phyloP scores from a whole-genome alignment of 2,113 vertebrate genomes.

The Amphiprion ocellaris region DNA sequence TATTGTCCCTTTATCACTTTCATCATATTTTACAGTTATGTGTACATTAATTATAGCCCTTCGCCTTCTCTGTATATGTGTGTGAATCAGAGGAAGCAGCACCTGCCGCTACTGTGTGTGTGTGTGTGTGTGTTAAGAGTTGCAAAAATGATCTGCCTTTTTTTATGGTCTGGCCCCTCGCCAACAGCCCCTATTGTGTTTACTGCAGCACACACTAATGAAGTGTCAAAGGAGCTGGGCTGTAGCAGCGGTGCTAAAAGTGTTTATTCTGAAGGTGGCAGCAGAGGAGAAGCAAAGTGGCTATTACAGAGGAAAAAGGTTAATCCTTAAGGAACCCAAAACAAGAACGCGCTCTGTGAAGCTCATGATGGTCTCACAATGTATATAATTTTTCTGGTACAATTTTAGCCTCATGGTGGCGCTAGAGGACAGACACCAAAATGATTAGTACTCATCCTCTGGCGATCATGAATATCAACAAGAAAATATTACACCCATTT shows the following conservation, averaged over 20 bases:
- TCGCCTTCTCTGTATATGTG: not conserved
- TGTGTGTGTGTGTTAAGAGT: not conserved
- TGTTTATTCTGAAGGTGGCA: not conserved
- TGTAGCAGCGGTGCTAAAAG: not conserved
- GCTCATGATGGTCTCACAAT: no score
- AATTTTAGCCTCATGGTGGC: no score
- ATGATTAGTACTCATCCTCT: no score
- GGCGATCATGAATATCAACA: no score
- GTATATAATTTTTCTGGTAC: no score
- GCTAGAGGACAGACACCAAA: no score
- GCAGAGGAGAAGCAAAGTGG: not conserved
- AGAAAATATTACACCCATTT: no score
- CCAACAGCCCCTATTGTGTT: not conserved
- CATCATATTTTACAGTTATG: constrained; percentile 11
- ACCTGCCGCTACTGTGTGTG: no score
- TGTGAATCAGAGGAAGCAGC: not conserved
- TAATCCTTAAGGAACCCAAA: not conserved
- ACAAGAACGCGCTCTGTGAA: no score
- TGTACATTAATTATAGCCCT: not conserved
- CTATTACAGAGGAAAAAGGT: not conserved
- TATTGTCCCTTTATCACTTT: constrained; percentile 6
- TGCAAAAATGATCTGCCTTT: not conserved
- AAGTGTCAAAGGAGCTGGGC: not conserved
- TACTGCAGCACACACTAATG: not conserved
- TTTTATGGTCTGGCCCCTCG: not conserved